Evolutionary conservation across 1,140 invertebrate species (phyloP).

Genomic region (Thalassaphorura encarpata): DNA sequence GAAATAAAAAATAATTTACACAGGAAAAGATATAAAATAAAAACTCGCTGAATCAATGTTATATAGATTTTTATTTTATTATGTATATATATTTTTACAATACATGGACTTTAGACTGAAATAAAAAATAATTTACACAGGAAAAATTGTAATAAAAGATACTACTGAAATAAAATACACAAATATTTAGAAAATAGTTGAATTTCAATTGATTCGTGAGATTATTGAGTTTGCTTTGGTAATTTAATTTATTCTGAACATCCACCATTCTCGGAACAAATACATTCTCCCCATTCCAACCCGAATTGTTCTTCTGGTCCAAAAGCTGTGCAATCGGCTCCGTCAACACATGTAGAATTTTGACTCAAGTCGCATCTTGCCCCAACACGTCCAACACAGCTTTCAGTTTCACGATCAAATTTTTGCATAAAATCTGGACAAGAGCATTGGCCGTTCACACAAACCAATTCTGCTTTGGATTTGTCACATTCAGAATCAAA

Average conservation of each 20-base stretch:
- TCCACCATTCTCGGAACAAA: background rate
- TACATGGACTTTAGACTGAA: background rate
- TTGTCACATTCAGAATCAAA: conserved; percentile 4
- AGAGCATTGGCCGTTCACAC: conserved; percentile 10
- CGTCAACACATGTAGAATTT: background rate
- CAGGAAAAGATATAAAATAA: too few species aligned
- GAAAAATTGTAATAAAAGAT: background rate
- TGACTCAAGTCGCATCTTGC: conserved; percentile 3
- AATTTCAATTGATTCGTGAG: background rate
- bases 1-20: conserved; percentile 41
- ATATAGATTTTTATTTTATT: too few species aligned
- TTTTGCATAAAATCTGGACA: conserved; percentile 5
- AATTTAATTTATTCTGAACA: background rate
- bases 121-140: conserved; percentile 41
- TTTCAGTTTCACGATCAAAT: background rate
- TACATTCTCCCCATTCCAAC: background rate
- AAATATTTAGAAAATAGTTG: background rate
- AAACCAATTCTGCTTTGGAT: background rate
- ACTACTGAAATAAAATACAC: background rate
- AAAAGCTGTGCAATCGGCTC: background rate
- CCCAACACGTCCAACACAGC: conserved; percentile 14
- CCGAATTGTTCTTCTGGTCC: background rate
- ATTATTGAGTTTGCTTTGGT: background rate
- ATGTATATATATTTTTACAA: too few species aligned
- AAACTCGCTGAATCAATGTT: too few species aligned